Base-by-base conservation (phyloP, 2,797 vertebrate genomes). In the Buphagus erythrorhynchus region DNA sequence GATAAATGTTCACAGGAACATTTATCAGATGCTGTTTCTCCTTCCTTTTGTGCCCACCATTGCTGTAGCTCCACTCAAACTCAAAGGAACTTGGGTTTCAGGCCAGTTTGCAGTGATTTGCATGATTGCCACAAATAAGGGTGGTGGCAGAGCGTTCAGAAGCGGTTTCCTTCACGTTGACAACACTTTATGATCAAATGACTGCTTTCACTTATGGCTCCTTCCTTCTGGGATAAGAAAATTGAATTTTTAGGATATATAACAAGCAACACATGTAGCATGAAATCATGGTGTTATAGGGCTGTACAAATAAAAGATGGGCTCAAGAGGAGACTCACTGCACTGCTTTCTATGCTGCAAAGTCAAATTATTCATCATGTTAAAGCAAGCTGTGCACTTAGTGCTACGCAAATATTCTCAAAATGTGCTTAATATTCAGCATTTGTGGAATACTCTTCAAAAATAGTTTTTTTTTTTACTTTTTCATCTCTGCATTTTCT, bases 241-340 rank as follows among this genome's bases (percentile, higher is more conserved):
- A 94, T 88, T 83, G 92, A 95, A 95, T 93, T 96, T 96, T 95
- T 95, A 88, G 58, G 91, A 83, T 83, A 38, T 77, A 75, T 83
- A 92, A 77, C 84, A 81, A 89, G 72, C 57, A 89, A 43, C 63
- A 62, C 59, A 71, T 22, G 88, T 82, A 88, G 78, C 92, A 93
- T 63, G 79, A 95, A 95, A 94, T 94, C 91, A 12, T 3, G 40
- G 93, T n/a, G 46, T 80, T 93, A 45, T 26, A 82, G 61, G 89
- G 65, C 46, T 83, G 75, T 48, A 28, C 76, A 72, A 95, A 80
- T 78, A 78, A 91, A 88, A 82, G 84, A 38, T 1, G 18, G 65
- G 71, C 71, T 73, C 68, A 85, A 66, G 81, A 82, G 59, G 57
- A 82, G 87, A 89, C 45, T 77, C 61, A 19, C 0, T 1, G 57